phyloP scores from a whole-genome alignment of 2,113 vertebrate species.

The Oreotrochilus melanogaster region DNA sequence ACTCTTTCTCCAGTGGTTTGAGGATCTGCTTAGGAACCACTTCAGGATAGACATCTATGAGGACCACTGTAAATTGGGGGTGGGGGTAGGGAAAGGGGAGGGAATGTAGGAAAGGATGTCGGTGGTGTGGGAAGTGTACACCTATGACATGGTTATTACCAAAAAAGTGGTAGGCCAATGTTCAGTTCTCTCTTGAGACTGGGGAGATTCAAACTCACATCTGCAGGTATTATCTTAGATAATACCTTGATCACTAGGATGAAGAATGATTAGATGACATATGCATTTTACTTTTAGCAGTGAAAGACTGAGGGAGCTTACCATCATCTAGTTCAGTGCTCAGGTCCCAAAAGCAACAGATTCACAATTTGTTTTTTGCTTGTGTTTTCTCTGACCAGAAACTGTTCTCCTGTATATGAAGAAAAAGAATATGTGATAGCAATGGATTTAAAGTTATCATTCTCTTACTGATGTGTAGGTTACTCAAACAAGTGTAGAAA shows the following conservation, averaged over 20 bases:
- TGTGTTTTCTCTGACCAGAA: background rate
- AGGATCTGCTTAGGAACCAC: background rate
- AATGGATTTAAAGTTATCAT: background rate
- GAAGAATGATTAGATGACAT: background rate
- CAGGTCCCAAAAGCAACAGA: background rate
- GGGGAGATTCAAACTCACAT: constrained; percentile 1
- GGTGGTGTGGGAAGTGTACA: background rate
- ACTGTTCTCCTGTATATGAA: background rate
- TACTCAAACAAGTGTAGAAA: background rate
- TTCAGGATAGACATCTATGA: background rate
- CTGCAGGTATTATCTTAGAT: background rate
- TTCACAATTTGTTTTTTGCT: background rate
- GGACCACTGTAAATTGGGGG: background rate
- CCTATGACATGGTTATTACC: background rate
- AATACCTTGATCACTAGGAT: constrained; percentile 34
- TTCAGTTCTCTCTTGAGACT: background rate
- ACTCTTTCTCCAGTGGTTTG: background rate
- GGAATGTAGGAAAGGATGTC: background rate
- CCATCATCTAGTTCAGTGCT: background rate
- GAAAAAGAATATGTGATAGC: background rate
- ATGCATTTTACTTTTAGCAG: background rate
- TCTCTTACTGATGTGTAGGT: background rate
- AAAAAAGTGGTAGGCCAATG: background rate
- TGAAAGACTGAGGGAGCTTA: background rate
- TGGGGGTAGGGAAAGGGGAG: no score